Base-by-base conservation (phyloP, 2,113 vertebrate species). In the Rattus norvegicus region DNA sequence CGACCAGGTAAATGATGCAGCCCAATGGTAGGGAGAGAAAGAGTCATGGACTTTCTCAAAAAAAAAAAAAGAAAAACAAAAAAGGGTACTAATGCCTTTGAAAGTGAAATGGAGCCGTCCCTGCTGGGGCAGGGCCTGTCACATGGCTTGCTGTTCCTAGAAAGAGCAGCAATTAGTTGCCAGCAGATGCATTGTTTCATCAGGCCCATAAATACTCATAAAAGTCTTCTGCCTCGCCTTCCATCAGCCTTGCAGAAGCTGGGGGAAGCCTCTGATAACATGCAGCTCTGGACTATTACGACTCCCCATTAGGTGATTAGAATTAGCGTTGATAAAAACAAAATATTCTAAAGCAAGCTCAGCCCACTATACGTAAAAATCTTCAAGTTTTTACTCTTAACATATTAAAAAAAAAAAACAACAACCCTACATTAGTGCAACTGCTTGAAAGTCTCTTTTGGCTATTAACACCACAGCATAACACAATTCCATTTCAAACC, bases 91-190 rank as follows among this genome's bases (percentile, higher is more conserved):
- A 97, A 98, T 97, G 88, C 69, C 93, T 91, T 95, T 72, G 14
- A 85, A 89, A 94, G 95, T 96, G 97, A 97, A 88, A 97, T 88
- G 92, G 97, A 96, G 36, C 0, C 49, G n/a, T 7, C 92, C 16
- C 26, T 95, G 97, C 97, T 86, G 81, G 80, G 93, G 43, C 96
- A 97, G 98, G 88, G 97, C 92, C 92, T 73, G 95, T 77, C 97
- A 97, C 65, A 96, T 94, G 93, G 72, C 89, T 96, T 96, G 91
- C 97, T 97, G 59, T 99, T 98, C 98, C 98, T 99, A 98, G 98
- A 99, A 98, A 98, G 98, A 98, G 96, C 88, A 59, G 90, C 94
- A 97, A 95, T 98, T 97, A 97, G 93, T 88, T 98, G 98, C 98
- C 98, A 98, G 98, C 97, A 98, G 97, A 98, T 98, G 97, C 91